phyloP scores from a whole-genome alignment of 2,888 invertebrate genomes.

The Lycia hirtaria region DNA sequence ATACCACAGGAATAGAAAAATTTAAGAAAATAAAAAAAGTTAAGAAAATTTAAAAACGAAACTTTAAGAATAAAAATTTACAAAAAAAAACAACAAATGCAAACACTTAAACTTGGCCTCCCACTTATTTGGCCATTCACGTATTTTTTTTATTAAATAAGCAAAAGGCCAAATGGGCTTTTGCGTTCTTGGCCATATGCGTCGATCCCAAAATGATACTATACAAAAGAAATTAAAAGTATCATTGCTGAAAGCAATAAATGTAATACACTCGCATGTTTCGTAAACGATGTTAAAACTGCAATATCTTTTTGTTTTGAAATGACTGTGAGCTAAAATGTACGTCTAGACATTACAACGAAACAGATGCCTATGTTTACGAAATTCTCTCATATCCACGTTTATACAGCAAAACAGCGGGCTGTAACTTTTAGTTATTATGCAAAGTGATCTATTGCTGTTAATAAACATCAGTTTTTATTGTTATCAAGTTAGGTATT shows the following conservation, averaged over 20 bases:
- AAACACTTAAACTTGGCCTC: too few species aligned
- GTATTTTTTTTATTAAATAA: too few species aligned
- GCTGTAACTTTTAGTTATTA: conserved; percentile 9
- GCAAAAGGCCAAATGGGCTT: too few species aligned
- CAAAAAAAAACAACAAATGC: too few species aligned
- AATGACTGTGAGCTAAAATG: conserved; percentile 14
- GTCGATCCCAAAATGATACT: not conserved
- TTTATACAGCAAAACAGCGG: conserved; percentile 8
- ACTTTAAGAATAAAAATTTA: too few species aligned
- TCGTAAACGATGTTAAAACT: conserved; percentile 33
- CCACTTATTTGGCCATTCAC: too few species aligned
- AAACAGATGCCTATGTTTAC: conserved; percentile 14
- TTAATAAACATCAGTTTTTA: not conserved
- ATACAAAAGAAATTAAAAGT: conserved; percentile 14
- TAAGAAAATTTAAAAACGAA: too few species aligned
- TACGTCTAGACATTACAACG: conserved; percentile 12
- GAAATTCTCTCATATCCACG: conserved; percentile 7
- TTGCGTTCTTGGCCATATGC: too few species aligned
- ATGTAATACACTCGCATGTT: conserved; percentile 31
- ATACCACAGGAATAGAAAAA: too few species aligned
- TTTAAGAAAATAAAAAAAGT: too few species aligned
- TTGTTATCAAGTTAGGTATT: too few species aligned
- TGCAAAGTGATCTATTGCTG: conserved; percentile 9
- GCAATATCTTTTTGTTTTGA: conserved; percentile 29
- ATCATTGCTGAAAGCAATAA: conserved; percentile 26